Evolutionary conservation across 2,113 vertebrate species (phyloP).

Genomic region (Crotalus viridis): DNA sequence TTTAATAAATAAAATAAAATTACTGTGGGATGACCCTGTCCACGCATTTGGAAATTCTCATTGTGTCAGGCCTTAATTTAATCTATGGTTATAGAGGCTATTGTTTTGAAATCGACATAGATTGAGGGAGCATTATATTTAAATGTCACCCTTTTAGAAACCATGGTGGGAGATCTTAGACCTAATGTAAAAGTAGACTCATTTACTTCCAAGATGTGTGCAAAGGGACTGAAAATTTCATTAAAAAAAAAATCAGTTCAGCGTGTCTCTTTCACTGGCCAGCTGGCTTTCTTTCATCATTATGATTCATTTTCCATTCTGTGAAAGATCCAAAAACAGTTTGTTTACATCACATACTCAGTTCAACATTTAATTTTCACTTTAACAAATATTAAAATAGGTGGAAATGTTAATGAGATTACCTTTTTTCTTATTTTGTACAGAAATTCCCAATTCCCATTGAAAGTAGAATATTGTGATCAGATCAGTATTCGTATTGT

Average conservation of each 20-base stretch:
- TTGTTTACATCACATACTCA: not conserved
- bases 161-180: not conserved
- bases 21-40: not conserved
- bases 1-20: not conserved
- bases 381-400: not conserved
- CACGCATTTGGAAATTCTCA: not conserved
- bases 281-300: not conserved
- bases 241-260: not conserved
- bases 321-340: not conserved
- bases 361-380: not conserved
- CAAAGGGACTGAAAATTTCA: not conserved
- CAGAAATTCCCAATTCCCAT: conserved; percentile 8
- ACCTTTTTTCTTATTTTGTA: not conserved
- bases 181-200: not conserved
- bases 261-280: not conserved
- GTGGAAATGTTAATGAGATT: not conserved
- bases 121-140: not conserved
- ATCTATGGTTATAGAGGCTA: not conserved
- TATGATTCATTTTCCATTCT: not conserved
- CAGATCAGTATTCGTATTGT: not conserved
- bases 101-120: not conserved
- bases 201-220: not conserved
- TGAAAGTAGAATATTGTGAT: not conserved
- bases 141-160: not conserved
- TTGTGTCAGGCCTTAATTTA: not conserved